phyloP scores from a whole-genome alignment of 2,888 invertebrate species.

The Standfussiana lucernea region DNA sequence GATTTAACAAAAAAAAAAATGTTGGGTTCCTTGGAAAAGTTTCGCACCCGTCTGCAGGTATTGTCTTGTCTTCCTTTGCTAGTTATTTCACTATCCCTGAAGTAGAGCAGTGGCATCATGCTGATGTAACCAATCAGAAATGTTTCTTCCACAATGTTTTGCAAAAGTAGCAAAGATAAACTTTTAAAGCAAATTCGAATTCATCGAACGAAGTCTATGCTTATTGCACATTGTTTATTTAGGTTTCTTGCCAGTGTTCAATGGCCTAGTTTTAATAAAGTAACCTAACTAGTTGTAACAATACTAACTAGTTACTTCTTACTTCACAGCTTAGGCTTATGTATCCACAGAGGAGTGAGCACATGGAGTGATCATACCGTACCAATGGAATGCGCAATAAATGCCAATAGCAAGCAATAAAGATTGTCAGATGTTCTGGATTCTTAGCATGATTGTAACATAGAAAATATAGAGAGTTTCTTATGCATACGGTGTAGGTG shows the following conservation, averaged over 20 bases:
- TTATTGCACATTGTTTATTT: conserved; percentile 34
- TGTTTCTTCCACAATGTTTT: neutral
- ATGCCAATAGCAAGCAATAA: neutral
- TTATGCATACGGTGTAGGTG: neutral
- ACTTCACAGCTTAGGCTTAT: conserved; percentile 25
- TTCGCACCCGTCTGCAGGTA: neutral
- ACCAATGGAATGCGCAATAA: too few species aligned
- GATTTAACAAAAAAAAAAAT: neutral
- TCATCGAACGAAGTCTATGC: neutral
- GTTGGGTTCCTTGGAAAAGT: too few species aligned
- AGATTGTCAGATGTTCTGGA: neutral
- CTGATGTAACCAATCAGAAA: neutral
- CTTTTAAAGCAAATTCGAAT: neutral
- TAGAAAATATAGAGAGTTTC: neutral
- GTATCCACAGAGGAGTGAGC: neutral
- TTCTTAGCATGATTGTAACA: neutral
- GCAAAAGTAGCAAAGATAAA: neutral
- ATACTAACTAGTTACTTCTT: conserved; percentile 41
- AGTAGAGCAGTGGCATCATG: neutral
- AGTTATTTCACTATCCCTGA: neutral
- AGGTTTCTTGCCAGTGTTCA: conserved; percentile 1
- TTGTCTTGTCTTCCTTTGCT: neutral
- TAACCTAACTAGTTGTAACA: conserved; percentile 50
- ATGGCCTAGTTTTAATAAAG: conserved; percentile 50
- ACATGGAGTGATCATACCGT: conserved; percentile 16